Base-by-base conservation (phyloP, 1,140 invertebrate genomes). In the Saxidomus purpurata region DNA sequence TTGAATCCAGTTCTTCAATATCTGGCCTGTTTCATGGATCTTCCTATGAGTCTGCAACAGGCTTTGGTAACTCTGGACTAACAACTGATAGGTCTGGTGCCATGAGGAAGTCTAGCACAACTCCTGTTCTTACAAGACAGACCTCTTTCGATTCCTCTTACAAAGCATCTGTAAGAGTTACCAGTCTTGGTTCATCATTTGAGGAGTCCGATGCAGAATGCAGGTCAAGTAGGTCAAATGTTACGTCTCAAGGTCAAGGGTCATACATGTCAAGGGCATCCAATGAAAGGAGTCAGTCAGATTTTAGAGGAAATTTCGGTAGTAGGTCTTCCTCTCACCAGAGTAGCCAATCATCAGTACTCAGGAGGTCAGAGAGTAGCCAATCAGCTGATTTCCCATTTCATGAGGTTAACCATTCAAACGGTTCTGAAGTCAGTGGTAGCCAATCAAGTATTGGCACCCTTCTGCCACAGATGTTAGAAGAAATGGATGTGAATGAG, bases 401-500 rank as follows among this genome's bases (percentile, higher is more conserved):
- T 38, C 55, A 81, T 47, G 67, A 89, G 31, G 19, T 47, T 15
- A 84, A 55, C 69, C 79, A 89, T 25, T 81, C 87, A 28, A 49
- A 61, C 28, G n/a, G 34, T 47, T 43, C 11, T 13, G 63, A 87
- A 9, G 25, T 36, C 8, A 55, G 34, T 59, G 49, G 43, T 31
- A 77, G 80, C 80, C 79, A 89, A 40, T 74, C 79, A 19, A 89
- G 69, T 55, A n/a, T 89, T 31, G 77, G 86, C 1, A 88, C 61
- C 17, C 59, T 80, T 19, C 49, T 89, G 1, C 87, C 87, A 22
- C 87, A 89, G 15, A 90, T 92, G 82, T 69, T 91, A 52, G 89
- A 91, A 55, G 92, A 92, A 34, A 91, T 92, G 61, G 92, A 92
- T 49, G 89, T 92, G 13, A 92, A 92, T 89, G 92, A 92, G 71